Evolutionary conservation across 2,113 vertebrate genomes (phyloP).

Genomic region (Anoura caudifer): DNA sequence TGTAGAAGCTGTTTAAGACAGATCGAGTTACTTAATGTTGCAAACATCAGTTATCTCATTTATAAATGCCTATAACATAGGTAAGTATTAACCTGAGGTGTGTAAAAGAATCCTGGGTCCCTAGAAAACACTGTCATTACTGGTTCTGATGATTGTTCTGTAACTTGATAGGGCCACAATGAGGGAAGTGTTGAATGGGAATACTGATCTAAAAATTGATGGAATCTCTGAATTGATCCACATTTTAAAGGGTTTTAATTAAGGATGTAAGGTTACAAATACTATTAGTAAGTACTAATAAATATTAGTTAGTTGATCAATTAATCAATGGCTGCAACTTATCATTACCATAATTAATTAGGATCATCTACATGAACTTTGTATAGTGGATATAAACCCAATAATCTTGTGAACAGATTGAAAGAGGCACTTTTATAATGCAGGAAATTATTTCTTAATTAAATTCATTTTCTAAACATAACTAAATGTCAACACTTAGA

Average conservation of each 20-base stretch:
- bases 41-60: background rate
- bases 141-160: background rate
- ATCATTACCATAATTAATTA: background rate
- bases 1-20: background rate
- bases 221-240: background rate
- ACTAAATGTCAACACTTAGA: background rate
- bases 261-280: background rate
- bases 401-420: background rate
- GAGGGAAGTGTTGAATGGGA: background rate
- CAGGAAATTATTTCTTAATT: background rate
- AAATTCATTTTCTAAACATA: background rate
- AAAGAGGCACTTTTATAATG: background rate
- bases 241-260: background rate
- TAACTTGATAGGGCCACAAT: background rate
- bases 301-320: background rate
- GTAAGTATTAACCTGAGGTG: background rate
- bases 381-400: background rate
- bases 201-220: background rate
- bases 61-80: background rate
- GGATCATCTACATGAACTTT: background rate
- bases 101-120: background rate
- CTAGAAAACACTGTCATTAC: background rate
- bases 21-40: background rate
- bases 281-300: background rate
- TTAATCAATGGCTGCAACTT: background rate